phyloP scores from a whole-genome alignment of 2,888 invertebrate species.

The Volucella zonaria region DNA sequence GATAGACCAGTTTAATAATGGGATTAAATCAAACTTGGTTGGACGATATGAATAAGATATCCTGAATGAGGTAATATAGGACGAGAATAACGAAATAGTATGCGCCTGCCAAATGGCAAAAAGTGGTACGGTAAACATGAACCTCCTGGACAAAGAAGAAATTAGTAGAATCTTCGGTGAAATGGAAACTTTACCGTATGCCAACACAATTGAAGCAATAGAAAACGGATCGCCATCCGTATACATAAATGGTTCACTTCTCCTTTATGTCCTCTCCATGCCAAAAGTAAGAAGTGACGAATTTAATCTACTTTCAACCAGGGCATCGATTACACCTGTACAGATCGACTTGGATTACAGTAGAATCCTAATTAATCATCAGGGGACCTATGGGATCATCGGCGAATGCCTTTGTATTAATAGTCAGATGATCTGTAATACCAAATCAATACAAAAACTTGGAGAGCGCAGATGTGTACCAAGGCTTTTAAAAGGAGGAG shows the following conservation, averaged over 20 bases:
- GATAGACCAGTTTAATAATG: not conserved
- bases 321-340: not conserved
- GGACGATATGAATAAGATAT: not conserved
- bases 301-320: not conserved
- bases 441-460: not conserved
- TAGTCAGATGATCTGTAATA: not conserved
- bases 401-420: not conserved
- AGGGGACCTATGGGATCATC: not conserved
- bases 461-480: not conserved
- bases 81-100: not conserved
- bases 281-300: not conserved
- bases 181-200: not conserved
- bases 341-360: not conserved
- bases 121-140: not conserved
- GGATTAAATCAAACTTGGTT: not conserved
- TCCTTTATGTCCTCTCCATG: not conserved
- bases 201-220: not conserved
- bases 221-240: too few species aligned
- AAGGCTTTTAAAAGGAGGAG: not conserved
- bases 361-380: not conserved
- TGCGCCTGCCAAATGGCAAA: not conserved
- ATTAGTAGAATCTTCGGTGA: not conserved
- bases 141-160: not conserved
- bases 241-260: not conserved
- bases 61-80: not conserved